phyloP scores from a whole-genome alignment of 1,140 invertebrate genomes.

The Drosophila aff. region DNA sequence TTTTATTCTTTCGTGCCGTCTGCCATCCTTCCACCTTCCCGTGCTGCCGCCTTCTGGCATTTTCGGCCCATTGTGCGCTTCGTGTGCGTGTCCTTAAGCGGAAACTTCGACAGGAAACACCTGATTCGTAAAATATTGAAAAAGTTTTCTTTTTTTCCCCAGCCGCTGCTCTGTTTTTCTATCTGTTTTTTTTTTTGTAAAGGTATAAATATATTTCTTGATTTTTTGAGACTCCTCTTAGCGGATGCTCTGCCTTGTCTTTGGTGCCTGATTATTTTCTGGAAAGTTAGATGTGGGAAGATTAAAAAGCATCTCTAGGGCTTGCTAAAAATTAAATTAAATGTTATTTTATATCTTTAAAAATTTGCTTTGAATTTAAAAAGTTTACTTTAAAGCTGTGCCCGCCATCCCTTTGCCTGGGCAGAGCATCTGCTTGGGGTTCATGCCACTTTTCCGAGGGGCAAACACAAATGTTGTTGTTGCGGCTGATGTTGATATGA shows the following conservation, averaged over 20 bases:
- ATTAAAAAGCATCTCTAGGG: too few relatives aligned
- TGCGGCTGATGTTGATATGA: conserved; percentile 69
- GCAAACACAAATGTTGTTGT: conserved; percentile 39
- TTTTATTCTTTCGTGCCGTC: conserved; percentile 79
- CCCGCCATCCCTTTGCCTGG: background rate
- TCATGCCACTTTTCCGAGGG: conserved; percentile 41
- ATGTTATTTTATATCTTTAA: background rate
- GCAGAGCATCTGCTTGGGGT: conserved; percentile 50
- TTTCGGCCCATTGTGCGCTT: conserved; percentile 35
- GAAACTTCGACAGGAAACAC: conserved; percentile 83
- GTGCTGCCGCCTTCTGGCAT: conserved; percentile 39
- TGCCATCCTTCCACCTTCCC: conserved; percentile 11
- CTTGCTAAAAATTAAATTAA: too few relatives aligned
- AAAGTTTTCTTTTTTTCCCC: conserved; percentile 60
- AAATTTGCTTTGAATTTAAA: too few relatives aligned
- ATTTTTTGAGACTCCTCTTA: conserved; percentile 25
- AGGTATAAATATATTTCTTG: background rate
- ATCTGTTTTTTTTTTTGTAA: background rate
- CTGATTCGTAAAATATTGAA: conserved; percentile 84
- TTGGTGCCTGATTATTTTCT: background rate
- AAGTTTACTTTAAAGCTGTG: background rate
- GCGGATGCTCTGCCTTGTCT: conserved; percentile 18
- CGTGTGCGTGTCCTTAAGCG: conserved; percentile 78
- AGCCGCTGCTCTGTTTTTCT: conserved; percentile 6
- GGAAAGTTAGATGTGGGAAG: fast-evolving